phyloP scores from a whole-genome alignment of 2,113 vertebrate genomes.

The Pithys albifrons region DNA sequence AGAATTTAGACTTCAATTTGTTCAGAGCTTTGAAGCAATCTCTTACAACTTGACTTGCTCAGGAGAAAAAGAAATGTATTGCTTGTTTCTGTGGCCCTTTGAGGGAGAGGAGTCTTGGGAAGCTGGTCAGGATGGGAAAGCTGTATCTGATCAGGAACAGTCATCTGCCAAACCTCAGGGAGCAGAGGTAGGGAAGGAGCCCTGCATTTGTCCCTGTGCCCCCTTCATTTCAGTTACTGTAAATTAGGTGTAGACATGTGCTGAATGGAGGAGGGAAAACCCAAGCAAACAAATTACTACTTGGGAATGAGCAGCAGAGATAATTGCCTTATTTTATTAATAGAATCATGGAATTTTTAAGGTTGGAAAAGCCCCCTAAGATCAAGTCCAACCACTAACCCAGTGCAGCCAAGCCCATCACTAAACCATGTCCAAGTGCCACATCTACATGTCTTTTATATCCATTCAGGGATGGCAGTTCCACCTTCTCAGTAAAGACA shows the following conservation, averaged over 20 bases:
- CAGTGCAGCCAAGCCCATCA: neutral
- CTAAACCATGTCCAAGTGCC: neutral
- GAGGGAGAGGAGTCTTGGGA: neutral
- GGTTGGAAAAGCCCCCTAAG: neutral
- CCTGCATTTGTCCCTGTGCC: neutral
- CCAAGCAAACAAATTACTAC: neutral
- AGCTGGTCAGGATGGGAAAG: neutral
- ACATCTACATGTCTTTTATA: neutral
- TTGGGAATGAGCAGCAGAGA: neutral
- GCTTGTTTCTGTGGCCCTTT: neutral
- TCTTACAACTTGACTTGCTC: neutral
- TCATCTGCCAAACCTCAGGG: neutral
- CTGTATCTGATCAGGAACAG: neutral
- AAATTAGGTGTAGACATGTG: neutral
- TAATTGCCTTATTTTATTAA: neutral
- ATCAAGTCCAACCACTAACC: neutral
- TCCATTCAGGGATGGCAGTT: neutral
- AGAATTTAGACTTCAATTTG: neutral
- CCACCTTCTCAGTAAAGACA: neutral
- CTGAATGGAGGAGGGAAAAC: neutral
- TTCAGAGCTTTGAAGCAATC: slow-evolving; percentile 4
- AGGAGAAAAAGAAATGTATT: neutral
- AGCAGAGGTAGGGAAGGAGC: neutral
- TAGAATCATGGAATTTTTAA: neutral
- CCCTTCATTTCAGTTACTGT: neutral